These are phyloP conservation scores for Drosophila merina DNA, from an alignment of 2,888 invertebrate species.

Conservation along the genomic window DNA sequence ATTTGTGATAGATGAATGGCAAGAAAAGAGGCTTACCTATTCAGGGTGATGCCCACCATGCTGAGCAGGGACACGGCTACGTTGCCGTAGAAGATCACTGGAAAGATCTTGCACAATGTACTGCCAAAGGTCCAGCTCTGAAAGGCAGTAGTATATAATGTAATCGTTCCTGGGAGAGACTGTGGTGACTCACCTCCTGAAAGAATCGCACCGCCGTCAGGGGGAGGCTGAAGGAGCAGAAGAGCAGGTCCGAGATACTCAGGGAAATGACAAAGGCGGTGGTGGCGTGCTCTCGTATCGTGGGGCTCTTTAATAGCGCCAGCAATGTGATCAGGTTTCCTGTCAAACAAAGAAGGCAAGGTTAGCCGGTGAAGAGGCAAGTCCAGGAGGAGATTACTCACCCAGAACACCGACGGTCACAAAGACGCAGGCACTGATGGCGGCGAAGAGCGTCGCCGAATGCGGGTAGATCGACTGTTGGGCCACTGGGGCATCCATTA, in stretches of 20 bases:
- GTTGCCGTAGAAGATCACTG: slow-evolving; percentile 95
- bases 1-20: background rate
- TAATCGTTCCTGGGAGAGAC: background rate
- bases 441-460: slow-evolving; percentile 90
- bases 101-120: slow-evolving; percentile 92
- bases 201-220: slow-evolving; percentile 93
- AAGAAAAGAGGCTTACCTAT: slow-evolving; percentile 86
- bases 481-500: slow-evolving; percentile 58
- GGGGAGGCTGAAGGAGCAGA: slow-evolving; percentile 93
- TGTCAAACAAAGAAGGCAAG: slow-evolving; percentile 80
- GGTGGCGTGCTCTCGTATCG: slow-evolving; percentile 92
- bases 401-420: slow-evolving; percentile 91
- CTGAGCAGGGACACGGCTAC: slow-evolving; percentile 94
- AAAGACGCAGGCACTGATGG: slow-evolving; percentile 91
- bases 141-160: background rate
- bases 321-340: slow-evolving; percentile 93
- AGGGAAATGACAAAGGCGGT: slow-evolving; percentile 94
- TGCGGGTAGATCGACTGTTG: slow-evolving; percentile 86
- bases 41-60: slow-evolving; percentile 95
- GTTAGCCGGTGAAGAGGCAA: background rate
- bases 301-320: slow-evolving; percentile 91
- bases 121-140: slow-evolving; percentile 91
- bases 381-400: slow-evolving; percentile 84
- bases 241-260: slow-evolving; percentile 93
- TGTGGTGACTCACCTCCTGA: slow-evolving; percentile 85